These are phyloP conservation scores for Chrysina gloriosa DNA, from an alignment of 2,888 invertebrate genomes.

Conservation along the genomic window DNA sequence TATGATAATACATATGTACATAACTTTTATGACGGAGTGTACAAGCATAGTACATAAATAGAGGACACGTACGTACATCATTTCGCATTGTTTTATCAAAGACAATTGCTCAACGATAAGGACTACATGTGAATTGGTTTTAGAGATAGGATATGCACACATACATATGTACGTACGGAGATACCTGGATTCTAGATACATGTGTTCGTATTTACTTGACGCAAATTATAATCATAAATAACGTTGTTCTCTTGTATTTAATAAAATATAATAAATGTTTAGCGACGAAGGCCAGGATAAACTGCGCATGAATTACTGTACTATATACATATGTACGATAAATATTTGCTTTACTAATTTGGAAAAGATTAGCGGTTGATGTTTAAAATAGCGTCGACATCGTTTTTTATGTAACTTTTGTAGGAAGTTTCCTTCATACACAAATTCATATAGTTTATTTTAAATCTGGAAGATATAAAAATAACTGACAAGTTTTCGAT, in stretches of 20 bases:
- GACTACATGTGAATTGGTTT: slow-evolving; percentile 5
- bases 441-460: too few relatives aligned
- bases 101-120: slow-evolving; percentile 1
- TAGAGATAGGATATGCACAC: not conserved
- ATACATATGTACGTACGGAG: not conserved
- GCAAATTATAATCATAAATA: slow-evolving; percentile 23
- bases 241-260: not conserved
- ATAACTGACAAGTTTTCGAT: too few relatives aligned
- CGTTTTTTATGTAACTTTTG: slow-evolving; percentile 7
- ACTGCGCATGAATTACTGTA: slow-evolving; percentile 21
- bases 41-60: too few relatives aligned
- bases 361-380: slow-evolving; percentile 17
- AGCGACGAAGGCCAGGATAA: slow-evolving; percentile 5
- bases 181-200: too few relatives aligned
- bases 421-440: slow-evolving; percentile 18
- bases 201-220: not conserved
- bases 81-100: slow-evolving; percentile 2
- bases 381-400: slow-evolving; percentile 16
- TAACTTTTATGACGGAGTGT: too few relatives aligned
- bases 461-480: too few relatives aligned
- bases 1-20: too few relatives aligned
- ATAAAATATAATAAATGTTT: slow-evolving; percentile 29
- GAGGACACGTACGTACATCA: not conserved
- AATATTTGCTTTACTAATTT: slow-evolving; percentile 26
- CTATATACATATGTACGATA: slow-evolving; percentile 19